Percentiles rank a stretch among this genome's conserved stretches.
These are phyloP conservation scores for Mechanitis mazaeus DNA, from an alignment of 2,888 invertebrate species.

Conservation along the genomic window DNA sequence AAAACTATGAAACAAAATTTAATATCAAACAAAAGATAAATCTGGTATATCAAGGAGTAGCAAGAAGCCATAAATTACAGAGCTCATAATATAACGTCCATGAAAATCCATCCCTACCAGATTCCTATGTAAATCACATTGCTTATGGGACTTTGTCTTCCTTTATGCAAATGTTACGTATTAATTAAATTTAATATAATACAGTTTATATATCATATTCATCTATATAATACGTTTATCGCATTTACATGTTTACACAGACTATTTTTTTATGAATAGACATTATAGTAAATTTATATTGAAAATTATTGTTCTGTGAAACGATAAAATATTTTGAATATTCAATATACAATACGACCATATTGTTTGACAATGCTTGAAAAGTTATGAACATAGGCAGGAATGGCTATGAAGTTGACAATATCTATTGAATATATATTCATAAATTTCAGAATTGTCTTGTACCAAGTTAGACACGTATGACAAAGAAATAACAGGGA, in stretches of 20 bases:
- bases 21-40: neutral
- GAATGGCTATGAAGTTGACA: conserved; percentile 15
- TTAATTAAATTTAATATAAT: conserved; percentile 17
- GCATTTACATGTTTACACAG: no score
- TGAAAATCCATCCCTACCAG: conserved; percentile 15
- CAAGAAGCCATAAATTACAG: conserved; percentile 8
- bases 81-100: conserved; percentile 5
- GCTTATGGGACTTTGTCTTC: conserved; percentile 3
- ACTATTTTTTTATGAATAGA: no score
- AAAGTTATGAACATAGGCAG: conserved; percentile 9
- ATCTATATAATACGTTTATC: neutral
- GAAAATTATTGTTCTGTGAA: neutral
- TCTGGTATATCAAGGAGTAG: neutral
- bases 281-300: neutral
- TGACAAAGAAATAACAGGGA: conserved; percentile 21
- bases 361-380: neutral
- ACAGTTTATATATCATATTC: neutral
- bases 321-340: neutral
- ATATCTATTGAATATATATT: conserved; percentile 12
- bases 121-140: conserved; percentile 19
- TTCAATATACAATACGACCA: neutral
- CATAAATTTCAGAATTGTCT: conserved; percentile 31
- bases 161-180: conserved; percentile 23
- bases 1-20: neutral
- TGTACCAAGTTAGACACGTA: conserved; percentile 19